Percentiles rank a stretch among this genome's conserved stretches.
phyloP scores from a whole-genome alignment of 2,888 invertebrate species.

The Noctua janthe region DNA sequence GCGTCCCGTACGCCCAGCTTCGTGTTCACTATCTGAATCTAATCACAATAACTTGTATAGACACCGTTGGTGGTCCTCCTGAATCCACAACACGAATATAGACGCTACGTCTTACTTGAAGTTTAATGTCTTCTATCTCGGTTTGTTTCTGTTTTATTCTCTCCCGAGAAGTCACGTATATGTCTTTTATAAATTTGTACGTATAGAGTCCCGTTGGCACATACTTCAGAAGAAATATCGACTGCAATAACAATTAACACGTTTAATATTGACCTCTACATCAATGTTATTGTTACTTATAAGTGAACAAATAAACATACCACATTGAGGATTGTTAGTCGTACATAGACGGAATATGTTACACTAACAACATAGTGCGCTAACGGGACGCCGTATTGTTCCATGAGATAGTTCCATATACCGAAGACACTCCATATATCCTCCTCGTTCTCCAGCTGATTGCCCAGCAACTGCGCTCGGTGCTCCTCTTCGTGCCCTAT shows the following conservation, averaged over 20 bases:
- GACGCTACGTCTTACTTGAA: constrained; percentile 76
- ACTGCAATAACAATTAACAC: constrained; percentile 66
- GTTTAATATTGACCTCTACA: constrained; percentile 1
- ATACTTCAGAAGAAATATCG: constrained; percentile 80
- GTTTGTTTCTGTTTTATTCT: constrained; percentile 76
- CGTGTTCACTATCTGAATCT: constrained; percentile 84
- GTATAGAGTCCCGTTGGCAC: constrained; percentile 80
- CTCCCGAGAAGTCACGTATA: constrained; percentile 77
- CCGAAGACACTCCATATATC: constrained; percentile 32
- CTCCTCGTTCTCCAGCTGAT: constrained; percentile 49
- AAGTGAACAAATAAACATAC: constrained; percentile 68
- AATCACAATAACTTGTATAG: constrained; percentile 14
- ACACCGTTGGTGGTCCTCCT: background rate
- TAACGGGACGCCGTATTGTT: constrained; percentile 74
- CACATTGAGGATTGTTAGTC: constrained; percentile 77
- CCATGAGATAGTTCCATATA: constrained; percentile 68
- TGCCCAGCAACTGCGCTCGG: constrained; percentile 33
- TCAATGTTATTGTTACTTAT: background rate
- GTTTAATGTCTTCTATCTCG: constrained; percentile 82
- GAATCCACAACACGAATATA: background rate
- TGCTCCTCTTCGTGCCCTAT: constrained; percentile 66
- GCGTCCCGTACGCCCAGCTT: constrained; percentile 81
- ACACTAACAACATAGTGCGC: constrained; percentile 74
- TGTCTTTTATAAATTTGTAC: constrained; percentile 78
- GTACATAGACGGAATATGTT: constrained; percentile 74